Base-by-base conservation (phyloP, 2,797 vertebrate genomes). In the Zenarchopterus dispar region DNA sequence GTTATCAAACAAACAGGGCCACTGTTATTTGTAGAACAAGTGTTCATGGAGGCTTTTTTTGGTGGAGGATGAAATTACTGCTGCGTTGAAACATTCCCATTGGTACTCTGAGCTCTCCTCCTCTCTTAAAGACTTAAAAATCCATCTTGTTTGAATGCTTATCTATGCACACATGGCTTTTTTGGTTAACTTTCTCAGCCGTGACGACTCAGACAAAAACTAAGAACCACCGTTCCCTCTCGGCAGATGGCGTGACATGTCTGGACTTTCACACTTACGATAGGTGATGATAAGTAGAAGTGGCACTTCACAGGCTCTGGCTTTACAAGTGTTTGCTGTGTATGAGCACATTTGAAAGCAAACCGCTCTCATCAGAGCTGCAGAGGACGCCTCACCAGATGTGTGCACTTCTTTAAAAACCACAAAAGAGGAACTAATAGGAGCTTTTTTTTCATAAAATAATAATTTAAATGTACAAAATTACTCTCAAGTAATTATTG, bases 181-280 rank as follows among this genome's bases (percentile, higher is more conserved):
- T 75, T 46, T 77, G 62, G 48, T 11, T 49, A 50, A 39, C 45
- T 62, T 26, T 33, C 51, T 62, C 36, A 13, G 57, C 9, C 10
- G 58, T 53, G 60, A 70, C 26, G 66, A 63, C 56, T 33, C 42
- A 3, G 62, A 51, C 33, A 36, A 51, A 22, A 69, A 46, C 70
- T 68, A 63, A 81, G 75, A 65, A 79, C 70, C 82, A 75, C 43
- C 1, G 56, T 57, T 76, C 45, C 61, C 59, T 76, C 42, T 42
- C 50, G 71, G 77, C 80, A 88, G 87, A 91, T 84, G 78, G 81
- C 76, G 70, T 47, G 6, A 46, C 72, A 69, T 84, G 80, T 75
- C 78, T 84, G 76, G 77, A 77, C 78, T 67, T 82, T 85, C 77
- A 82, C 81, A 74, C 82, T 80, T 84, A 78, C 73, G 77, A 73